phyloP scores from a whole-genome alignment of 2,888 invertebrate genomes.

The Danaus chrysippus region DNA sequence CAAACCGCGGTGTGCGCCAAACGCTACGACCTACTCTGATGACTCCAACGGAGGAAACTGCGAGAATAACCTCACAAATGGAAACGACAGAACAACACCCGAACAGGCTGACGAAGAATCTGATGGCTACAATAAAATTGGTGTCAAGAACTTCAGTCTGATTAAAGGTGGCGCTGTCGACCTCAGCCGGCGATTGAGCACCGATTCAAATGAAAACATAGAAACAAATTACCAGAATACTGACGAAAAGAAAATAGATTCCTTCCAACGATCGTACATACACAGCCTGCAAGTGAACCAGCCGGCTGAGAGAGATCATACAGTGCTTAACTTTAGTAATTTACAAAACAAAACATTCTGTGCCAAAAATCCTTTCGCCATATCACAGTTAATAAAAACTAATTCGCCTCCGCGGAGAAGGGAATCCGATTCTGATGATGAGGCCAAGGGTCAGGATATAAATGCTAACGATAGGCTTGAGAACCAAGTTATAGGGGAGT shows the following conservation, averaged over 20 bases:
- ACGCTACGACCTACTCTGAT: conserved; percentile 71
- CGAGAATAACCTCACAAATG: conserved; percentile 59
- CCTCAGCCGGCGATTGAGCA: conserved; percentile 70
- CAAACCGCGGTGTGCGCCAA: conserved; percentile 85
- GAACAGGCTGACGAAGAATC: conserved; percentile 55
- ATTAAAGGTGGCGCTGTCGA: conserved; percentile 74
- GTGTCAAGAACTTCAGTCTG: conserved; percentile 72
- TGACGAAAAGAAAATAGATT: conserved; percentile 67
- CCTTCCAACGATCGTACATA: conserved; percentile 73
- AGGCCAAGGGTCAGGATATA: conserved; percentile 69
- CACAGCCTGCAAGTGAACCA: conserved; percentile 70
- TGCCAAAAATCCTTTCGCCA: conserved; percentile 79
- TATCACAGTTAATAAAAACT: conserved; percentile 76
- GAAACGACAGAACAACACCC: conserved; percentile 63
- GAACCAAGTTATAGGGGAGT: conserved; percentile 57
- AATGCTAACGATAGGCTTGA: conserved; percentile 71
- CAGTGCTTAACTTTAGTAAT: conserved; percentile 70
- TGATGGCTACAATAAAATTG: conserved; percentile 66
- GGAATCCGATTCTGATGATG: conserved; percentile 73
- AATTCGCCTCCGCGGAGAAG: conserved; percentile 76
- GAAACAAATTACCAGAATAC: conserved; percentile 71
- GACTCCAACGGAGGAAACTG: conserved; percentile 67
- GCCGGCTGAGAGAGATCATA: conserved; percentile 60
- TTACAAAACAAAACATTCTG: conserved; percentile 75
- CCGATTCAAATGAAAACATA: conserved; percentile 76